A percentile compares a stretch with the other conserved stretches of the same genome.
phyloP scores from a whole-genome alignment of 1,140 invertebrate species.

The Kradibia gibbosae region DNA sequence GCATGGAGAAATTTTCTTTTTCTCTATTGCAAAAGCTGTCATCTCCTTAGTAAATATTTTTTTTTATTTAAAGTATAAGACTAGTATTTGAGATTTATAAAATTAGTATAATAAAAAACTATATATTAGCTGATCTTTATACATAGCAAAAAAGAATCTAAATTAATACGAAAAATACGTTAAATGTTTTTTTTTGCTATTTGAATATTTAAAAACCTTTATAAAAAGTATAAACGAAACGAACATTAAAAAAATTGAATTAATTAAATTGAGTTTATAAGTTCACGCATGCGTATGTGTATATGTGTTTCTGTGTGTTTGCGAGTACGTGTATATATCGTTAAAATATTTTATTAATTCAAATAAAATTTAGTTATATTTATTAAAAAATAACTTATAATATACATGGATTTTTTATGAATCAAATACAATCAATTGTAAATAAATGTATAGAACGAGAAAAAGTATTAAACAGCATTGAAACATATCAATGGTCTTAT shows the following conservation, averaged over 20 bases:
- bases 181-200: conserved; percentile 14
- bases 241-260: conserved; percentile 6
- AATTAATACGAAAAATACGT: conserved; percentile 33
- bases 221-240: neutral
- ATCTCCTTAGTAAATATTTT: conserved; percentile 44
- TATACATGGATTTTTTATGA: neutral
- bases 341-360: neutral
- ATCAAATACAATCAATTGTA: conserved; percentile 2
- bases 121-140: conserved; percentile 43
- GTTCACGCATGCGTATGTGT: neutral
- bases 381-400: conserved; percentile 5
- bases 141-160: conserved; percentile 33
- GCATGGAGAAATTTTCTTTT: conserved; percentile 43
- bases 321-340: neutral
- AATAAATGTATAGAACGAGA: neutral
- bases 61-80: conserved; percentile 48
- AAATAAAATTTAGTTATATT: conserved; percentile 7
- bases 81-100: conserved; percentile 51
- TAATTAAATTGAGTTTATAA: conserved; percentile 8
- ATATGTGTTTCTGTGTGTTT: neutral
- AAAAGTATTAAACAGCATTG: neutral
- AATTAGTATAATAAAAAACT: conserved; percentile 41
- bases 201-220: conserved; percentile 19
- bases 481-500: neutral
- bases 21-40: conserved; percentile 30